A percentile compares a stretch with the other conserved stretches of the same genome.
Conservation (phyloP, 2,888 invertebrate genomes). For the Drosophila quasianomalipes region DNA sequence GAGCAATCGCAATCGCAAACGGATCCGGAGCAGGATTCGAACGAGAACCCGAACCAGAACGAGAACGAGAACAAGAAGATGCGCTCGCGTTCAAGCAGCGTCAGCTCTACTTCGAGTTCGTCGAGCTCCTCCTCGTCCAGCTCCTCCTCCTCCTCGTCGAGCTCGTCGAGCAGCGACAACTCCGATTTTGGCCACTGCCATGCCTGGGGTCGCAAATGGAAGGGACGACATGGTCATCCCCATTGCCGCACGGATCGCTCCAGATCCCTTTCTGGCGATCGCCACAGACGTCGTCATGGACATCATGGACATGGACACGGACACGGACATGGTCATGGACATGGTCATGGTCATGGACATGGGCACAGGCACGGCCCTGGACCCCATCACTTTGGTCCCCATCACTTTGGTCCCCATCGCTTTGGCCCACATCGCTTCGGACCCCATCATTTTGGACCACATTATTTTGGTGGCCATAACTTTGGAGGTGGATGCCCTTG, state of each 20-base stretch:
- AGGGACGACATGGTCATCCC: constrained; percentile 34
- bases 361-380: constrained; percentile 34
- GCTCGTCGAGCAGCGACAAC: constrained; percentile 37
- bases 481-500: constrained; percentile 31
- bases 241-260: constrained; percentile 32
- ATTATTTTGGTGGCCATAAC: constrained; percentile 33
- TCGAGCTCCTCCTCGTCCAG: constrained; percentile 51
- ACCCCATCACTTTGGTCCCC: constrained; percentile 18
- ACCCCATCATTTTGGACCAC: constrained; percentile 46
- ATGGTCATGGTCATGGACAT: constrained; percentile 22
- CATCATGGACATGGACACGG: constrained; percentile 26
- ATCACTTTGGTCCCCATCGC: constrained; percentile 38
- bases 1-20: constrained; percentile 27
- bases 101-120: constrained; percentile 56
- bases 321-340: constrained; percentile 23
- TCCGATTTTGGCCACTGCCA: constrained; percentile 24
- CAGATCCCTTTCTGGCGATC: constrained; percentile 29
- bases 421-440: constrained; percentile 47
- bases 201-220: constrained; percentile 34
- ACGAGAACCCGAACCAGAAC: constrained; percentile 1
- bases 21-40: constrained; percentile 18
- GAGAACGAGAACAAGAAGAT: not conserved
- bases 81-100: constrained; percentile 56
- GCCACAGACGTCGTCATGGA: constrained; percentile 38
- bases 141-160: constrained; percentile 48